A percentile compares a stretch with the other conserved stretches of the same genome.
These are phyloP conservation scores for Leptinotarsa juncta DNA, from an alignment of 2,888 invertebrate genomes.

Conservation along the genomic window DNA sequence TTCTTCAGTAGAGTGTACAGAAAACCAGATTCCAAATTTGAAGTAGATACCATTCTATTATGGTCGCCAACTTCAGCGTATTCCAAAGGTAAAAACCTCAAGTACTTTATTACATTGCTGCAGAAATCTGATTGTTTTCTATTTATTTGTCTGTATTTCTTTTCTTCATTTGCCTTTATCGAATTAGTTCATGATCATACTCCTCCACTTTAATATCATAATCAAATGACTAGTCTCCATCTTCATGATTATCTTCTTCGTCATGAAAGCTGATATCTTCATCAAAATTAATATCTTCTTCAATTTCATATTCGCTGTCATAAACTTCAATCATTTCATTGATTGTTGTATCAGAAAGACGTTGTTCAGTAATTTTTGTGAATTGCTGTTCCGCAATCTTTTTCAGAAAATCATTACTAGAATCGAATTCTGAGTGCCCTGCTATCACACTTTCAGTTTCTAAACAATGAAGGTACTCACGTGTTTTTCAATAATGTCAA, in stretches of 20 bases:
- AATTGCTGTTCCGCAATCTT: too few species aligned
- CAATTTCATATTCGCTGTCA: background rate
- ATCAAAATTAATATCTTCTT: background rate
- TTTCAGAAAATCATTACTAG: too few species aligned
- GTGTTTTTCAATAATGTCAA: too few species aligned
- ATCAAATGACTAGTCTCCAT: background rate
- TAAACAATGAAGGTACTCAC: background rate
- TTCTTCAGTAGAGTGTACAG: background rate
- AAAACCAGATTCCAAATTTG: background rate
- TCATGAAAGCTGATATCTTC: background rate
- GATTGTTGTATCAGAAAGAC: too few species aligned
- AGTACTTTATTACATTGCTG: background rate
- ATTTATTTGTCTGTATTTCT: background rate
- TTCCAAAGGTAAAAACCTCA: background rate
- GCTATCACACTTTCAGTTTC: conserved; percentile 10
- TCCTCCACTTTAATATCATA: background rate
- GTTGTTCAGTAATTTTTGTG: too few species aligned
- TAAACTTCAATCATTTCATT: background rate
- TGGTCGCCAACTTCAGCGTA: conserved; percentile 4
- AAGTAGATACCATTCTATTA: background rate
- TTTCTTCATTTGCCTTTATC: background rate
- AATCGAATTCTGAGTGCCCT: too few species aligned
- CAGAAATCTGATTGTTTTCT: background rate
- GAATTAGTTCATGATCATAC: background rate
- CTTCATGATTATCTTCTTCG: background rate